Evolutionary conservation across 2,797 vertebrate species (phyloP).

Genomic region (Spheniscus humboldti): DNA sequence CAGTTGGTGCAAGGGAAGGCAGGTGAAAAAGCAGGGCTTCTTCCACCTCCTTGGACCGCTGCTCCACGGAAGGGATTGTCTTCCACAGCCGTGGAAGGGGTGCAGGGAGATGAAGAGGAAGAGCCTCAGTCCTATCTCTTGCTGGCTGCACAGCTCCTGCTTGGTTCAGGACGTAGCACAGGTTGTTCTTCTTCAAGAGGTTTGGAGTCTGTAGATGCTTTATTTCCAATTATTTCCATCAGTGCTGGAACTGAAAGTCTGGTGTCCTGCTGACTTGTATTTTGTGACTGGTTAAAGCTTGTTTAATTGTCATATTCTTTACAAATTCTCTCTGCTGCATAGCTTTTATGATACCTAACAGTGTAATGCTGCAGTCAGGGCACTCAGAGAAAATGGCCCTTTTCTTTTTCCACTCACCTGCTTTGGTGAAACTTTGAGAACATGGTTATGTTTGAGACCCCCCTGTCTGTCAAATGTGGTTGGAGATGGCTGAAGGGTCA

Average conservation of each 20-base stretch:
- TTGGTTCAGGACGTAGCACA: background rate
- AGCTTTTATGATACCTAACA: background rate
- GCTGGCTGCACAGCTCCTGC: background rate
- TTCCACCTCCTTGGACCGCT: background rate
- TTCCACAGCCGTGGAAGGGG: background rate
- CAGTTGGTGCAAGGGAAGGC: background rate
- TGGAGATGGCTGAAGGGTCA: background rate
- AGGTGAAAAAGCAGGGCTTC: background rate
- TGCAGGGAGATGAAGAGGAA: background rate
- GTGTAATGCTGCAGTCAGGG: fast-evolving
- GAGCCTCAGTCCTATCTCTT: background rate
- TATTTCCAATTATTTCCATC: background rate
- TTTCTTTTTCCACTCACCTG: background rate
- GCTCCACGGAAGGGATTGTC: background rate
- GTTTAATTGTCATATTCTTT: background rate
- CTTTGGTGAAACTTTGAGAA: background rate
- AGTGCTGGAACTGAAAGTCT: background rate
- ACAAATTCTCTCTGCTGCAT: background rate
- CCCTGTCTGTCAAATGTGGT: background rate
- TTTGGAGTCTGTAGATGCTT: background rate
- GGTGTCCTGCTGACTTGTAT: background rate
- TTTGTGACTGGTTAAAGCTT: background rate
- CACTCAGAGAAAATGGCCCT: background rate
- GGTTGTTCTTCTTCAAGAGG: background rate
- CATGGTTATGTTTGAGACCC: background rate